Evolutionary conservation across 2,797 vertebrate species (phyloP), one percentile per base, ranked within the genome.

Genomic region (Setipinna tenuifilis): DNA sequence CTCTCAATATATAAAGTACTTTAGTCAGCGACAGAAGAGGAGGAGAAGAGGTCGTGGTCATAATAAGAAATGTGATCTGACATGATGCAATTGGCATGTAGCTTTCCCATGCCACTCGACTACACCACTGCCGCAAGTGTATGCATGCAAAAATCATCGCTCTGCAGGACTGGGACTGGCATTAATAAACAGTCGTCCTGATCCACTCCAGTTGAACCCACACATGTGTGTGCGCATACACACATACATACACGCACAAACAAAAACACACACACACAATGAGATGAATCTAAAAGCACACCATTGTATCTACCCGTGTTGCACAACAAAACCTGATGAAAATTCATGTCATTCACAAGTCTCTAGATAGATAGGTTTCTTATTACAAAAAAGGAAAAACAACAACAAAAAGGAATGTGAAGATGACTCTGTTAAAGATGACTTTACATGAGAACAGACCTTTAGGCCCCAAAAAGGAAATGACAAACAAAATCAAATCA

Each of bases 401-500:
- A 12, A 11, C 7, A 25, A 65, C 2, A n/a, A 75, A 35, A 75
- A 9, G 61, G 21, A 6, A 61, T 14, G 11, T 68, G 25, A 12
- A 28, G 62, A 16, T 68, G 62, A 68, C 23, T 68, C 25, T 3
- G n/a, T 68, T 16, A 2, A 28, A 25, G 62, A 28, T 9, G 25
- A 68, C 23, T 68, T 28, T 23, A 65, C 21, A 31, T 75, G 68
- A 75, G 2, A 2, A 41, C 31, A 16, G 4, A 28, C 28, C 3
- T 14, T 0, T 14, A 2, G 65, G 11, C 12, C 57, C 31, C 28
- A 68, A 31, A 2, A 35, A 35, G 82, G 57, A 59, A 81, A 86
- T 83, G 88, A 91, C 83, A 89, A 89, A 78, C 48, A 83, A 86
- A 87, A 87, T 83, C 82, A n/a, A n/a, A n/a, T 57, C 81, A 41